Conservation (phyloP, 2,888 invertebrate species). For the Drosophila vallismaia region DNA sequence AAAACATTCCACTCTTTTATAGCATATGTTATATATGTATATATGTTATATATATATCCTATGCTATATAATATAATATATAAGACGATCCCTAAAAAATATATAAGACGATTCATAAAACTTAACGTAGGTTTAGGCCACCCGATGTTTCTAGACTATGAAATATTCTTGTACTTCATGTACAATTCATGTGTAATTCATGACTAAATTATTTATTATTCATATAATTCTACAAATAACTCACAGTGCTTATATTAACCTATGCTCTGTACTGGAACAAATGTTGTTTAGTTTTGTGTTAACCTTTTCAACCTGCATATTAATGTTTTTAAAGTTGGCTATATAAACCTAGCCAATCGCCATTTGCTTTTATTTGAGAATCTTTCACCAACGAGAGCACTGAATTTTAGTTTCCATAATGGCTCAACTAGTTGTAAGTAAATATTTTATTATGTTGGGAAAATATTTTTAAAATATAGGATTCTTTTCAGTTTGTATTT, state of each 20-base stretch:
- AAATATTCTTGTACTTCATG: too few species aligned
- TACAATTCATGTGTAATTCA: too few species aligned
- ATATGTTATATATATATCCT: too few species aligned
- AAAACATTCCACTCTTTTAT: too few species aligned
- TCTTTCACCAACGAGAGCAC: not conserved
- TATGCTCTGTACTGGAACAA: not conserved
- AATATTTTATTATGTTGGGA: not conserved
- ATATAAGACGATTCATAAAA: too few species aligned
- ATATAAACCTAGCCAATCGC: not conserved
- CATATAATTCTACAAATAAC: not conserved
- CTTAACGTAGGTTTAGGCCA: too few species aligned
- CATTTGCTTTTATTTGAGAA: too few species aligned
- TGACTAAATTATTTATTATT: not conserved
- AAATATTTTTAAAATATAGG: not conserved
- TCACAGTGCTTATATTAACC: not conserved
- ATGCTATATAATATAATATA: too few species aligned
- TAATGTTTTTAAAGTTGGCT: not conserved
- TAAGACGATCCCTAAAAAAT: too few species aligned
- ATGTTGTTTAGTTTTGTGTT: not conserved
- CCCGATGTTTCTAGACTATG: too few species aligned
- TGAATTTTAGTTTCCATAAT: not conserved
- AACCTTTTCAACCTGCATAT: not conserved
- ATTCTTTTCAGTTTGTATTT: not conserved
- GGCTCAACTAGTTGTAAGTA: not conserved
- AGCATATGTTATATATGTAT: too few species aligned